Evolutionary conservation across 2,888 invertebrate genomes (phyloP).

Genomic region (Ommatoiulus sabulosus): DNA sequence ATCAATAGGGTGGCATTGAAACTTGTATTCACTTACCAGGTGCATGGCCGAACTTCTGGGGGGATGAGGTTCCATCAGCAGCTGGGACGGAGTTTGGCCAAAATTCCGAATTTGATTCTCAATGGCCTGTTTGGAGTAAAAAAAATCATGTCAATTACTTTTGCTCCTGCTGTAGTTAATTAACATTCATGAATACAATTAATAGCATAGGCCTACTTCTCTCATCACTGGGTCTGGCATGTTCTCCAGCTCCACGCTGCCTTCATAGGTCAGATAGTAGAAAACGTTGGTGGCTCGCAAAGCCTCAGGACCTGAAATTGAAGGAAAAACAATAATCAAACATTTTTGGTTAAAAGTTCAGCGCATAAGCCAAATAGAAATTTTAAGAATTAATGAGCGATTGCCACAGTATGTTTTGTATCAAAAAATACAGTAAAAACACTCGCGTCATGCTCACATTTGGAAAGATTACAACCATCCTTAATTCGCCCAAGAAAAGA

Average conservation of each 20-base stretch:
- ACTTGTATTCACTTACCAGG: slow-evolving; percentile 73
- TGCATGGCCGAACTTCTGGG: slow-evolving; percentile 96
- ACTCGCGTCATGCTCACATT: no score
- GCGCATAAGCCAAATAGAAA: not conserved
- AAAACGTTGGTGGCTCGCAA: slow-evolving; percentile 98
- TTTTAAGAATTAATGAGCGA: not conserved
- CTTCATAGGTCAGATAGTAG: slow-evolving; percentile 99
- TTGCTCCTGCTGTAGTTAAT: slow-evolving; percentile 59
- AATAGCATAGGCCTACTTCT: slow-evolving; percentile 72
- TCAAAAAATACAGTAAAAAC: no score
- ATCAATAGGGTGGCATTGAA: not conserved
- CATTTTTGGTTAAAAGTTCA: not conserved
- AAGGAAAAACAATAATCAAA: not conserved
- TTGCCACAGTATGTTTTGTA: no score
- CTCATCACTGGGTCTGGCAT: slow-evolving; percentile 90
- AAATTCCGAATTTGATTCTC: slow-evolving; percentile 98
- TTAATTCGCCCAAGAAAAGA: no score
- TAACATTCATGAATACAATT: slow-evolving; percentile 28
- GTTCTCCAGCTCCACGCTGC: slow-evolving; percentile 91
- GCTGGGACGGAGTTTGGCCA: slow-evolving; percentile 98
- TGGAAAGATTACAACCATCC: no score
- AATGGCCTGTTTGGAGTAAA: slow-evolving; percentile 72
- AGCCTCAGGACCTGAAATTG: slow-evolving; percentile 87
- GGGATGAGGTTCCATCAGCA: slow-evolving; percentile 98
- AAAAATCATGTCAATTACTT: slow-evolving; percentile 54